Percentiles rank a stretch among this genome's conserved stretches.
phyloP scores from a whole-genome alignment of 2,797 vertebrate species.

The Pseudocheirus occidentalis region DNA sequence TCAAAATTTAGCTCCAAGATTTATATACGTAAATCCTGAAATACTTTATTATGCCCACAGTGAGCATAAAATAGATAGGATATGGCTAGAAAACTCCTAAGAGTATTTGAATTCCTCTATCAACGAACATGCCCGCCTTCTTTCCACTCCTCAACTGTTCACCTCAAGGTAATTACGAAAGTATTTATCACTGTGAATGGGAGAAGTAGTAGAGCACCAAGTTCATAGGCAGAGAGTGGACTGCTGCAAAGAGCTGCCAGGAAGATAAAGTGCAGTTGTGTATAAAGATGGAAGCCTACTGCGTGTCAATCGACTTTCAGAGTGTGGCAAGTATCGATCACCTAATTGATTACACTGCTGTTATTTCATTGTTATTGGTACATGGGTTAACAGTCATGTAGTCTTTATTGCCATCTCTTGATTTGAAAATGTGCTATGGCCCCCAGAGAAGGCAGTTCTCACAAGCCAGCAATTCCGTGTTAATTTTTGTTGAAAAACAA shows the following conservation, averaged over 20 bases:
- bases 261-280: constrained; percentile 43
- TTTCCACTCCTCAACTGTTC: background rate
- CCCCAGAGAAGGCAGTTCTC: background rate
- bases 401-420: background rate
- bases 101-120: background rate
- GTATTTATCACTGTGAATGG: background rate
- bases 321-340: constrained; percentile 22
- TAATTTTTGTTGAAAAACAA: background rate
- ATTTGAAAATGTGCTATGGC: background rate
- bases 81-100: background rate
- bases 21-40: background rate
- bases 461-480: background rate
- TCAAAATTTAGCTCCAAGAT: background rate
- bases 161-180: constrained; percentile 14
- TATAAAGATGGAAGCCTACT: constrained; percentile 41
- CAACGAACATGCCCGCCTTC: background rate
- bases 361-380: background rate
- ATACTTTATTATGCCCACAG: background rate
- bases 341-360: constrained; percentile 5
- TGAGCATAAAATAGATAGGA: background rate
- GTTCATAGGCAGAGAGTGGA: constrained; percentile 48
- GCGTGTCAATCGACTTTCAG: constrained; percentile 22
- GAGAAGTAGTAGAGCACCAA: constrained; percentile 33
- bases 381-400: background rate
- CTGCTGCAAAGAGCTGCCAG: constrained; percentile 49